Base-by-base conservation (phyloP, 1,140 invertebrate genomes). In the Aethina tumida region DNA sequence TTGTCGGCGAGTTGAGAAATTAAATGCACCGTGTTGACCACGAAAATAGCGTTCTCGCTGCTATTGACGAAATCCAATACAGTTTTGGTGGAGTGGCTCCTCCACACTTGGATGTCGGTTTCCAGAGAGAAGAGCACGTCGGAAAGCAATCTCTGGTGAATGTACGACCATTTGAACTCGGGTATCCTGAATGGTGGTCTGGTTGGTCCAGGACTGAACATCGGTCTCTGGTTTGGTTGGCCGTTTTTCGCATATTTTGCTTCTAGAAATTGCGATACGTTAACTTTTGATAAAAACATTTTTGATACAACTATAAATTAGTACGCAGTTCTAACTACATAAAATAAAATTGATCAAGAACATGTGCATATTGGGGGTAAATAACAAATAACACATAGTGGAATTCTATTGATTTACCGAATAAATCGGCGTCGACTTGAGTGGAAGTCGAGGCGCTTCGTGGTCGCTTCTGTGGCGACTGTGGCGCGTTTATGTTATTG, bases 141-240 rank as follows among this genome's bases (percentile, higher is more conserved):
- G 8, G 93, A 95, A 2, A 99, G 69, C 38, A 99, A 68, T 46
- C 92, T 73, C 64, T 99, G 92, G 68, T 99, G 97, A 48, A 99
- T 93, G 60, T 92, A 89, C 3, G 96, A 99, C 96, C 97, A 99
- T 52, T 94, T 85, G 67, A 99, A 99, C 68, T 99, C 96, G 18
- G 96, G 96, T 62, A 99, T 99, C 48, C 96, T 78, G 67, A 99
- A 99, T 0, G 95, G 92, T 14, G 95, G 94, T 50, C 91, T 77
- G 12, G 92, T 86, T 9, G 93, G 92, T 8, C 92, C 92, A 27
- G 92, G 88, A 62, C 86, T 95, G 62, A 96, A 96, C 78, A 94
- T 90, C 26, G 88, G 85, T 38, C 85, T 72, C 10, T 64, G 68
- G 30, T 67, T 69, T 36, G 67, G 67, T 52, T 73, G 73, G 38